Evolutionary conservation across 1,140 invertebrate species (phyloP).

Genomic region (Drosophila ogumai): DNA sequence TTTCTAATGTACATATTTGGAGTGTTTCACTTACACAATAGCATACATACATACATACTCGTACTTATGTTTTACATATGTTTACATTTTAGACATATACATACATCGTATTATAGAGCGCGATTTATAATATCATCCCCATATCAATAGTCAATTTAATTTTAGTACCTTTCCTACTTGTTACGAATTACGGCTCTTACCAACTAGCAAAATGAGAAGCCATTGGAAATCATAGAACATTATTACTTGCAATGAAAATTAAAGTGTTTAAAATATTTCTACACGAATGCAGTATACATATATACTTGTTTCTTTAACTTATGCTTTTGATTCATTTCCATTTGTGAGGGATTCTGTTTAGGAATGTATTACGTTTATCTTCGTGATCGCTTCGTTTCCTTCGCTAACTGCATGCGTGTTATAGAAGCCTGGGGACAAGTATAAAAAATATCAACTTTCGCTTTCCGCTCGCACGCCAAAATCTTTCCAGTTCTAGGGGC

Average conservation of each 20-base stretch:
- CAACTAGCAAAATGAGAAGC: conserved; percentile 56
- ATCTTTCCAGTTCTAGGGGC: conserved; percentile 12
- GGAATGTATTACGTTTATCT: conserved; percentile 59
- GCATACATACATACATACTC: conserved; percentile 58
- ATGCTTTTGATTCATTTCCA: conserved; percentile 73
- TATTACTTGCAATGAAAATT: conserved; percentile 51
- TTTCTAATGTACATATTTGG: conserved; percentile 79
- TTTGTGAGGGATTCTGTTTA: conserved; percentile 63
- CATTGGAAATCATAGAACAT: conserved; percentile 26
- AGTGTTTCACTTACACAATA: conserved; percentile 73
- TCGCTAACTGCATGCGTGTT: conserved; percentile 34
- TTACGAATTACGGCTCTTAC: conserved; percentile 41
- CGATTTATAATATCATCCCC: conserved; percentile 47
- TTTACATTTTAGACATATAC: conserved; percentile 76
- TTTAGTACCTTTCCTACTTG: conserved; percentile 63
- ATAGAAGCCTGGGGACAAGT: conserved; percentile 64
- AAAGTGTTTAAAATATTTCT: conserved; percentile 43
- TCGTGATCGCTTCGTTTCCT: conserved; percentile 40
- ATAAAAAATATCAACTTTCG: conserved; percentile 79
- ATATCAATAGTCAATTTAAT: conserved; percentile 58
- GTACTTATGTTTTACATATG: conserved; percentile 78
- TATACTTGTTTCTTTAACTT: conserved; percentile 32
- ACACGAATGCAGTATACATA: conserved; percentile 35
- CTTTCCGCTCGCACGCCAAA: conserved; percentile 42
- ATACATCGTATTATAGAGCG: conserved; percentile 61